Evolutionary conservation across 2,797 vertebrate species (phyloP), one percentile per base, ranked within the genome.

Genomic region (Phataginus tricuspis): DNA sequence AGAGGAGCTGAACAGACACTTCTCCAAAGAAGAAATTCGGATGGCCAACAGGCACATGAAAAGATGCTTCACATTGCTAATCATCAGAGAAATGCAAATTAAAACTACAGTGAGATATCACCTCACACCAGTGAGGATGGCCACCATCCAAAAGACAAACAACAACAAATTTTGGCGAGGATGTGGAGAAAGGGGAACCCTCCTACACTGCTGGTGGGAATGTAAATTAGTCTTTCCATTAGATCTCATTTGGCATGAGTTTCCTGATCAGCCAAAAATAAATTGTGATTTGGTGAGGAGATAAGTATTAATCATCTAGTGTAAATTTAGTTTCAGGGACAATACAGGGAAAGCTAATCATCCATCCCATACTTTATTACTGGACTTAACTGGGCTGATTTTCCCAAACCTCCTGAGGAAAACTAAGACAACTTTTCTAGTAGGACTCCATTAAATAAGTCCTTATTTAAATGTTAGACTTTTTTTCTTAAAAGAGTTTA

Each of bases 251-350:
- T 45, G 31, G 25, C 53, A 23, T n/a, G 19, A 68, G 16, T 78
- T 66, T 78, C 53, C 21, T 72, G 29, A 66, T 74, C 29, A 59
- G 10, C 42, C 49, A 55, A 68, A 71, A 90, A 59, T 82, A 86
- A 86, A 39, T 2, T 59, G 10, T 72, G 39, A 75, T 10, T 77
- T 72, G 34, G 18, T 80, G 57, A 88, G 61, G 89, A 69, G 39
- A 68, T 15, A 69, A 66, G 69, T 42, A 51, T n/a, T 57, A 42
- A 88, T 59, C 59, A 63, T 39, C 42, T 53, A 49, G 27, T 49
- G 27, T 61, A 45, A 83, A 53, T 79, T 84, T 79, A 23, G 85
- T 74, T 91, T 86, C 69, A 59, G 77, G 87, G 9, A 95, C 51
- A 64, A 14, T 39, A n/a, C 11, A n/a, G 31, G 42, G 59, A 78